phyloP scores from a whole-genome alignment of 2,888 invertebrate genomes.

The Leucozona laternaria region DNA sequence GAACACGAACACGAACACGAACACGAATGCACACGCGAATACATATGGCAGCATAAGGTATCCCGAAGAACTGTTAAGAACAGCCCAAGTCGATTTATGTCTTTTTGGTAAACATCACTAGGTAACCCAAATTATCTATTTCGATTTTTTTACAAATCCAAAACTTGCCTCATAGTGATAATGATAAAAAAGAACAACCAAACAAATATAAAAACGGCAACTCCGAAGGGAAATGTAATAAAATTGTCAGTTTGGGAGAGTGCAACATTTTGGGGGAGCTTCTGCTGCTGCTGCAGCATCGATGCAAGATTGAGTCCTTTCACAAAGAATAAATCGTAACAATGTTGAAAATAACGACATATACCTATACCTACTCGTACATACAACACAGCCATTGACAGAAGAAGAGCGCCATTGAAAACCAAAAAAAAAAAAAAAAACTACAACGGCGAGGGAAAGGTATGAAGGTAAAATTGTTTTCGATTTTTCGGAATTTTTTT shows the following conservation, averaged over 20 bases:
- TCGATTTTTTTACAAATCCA: background rate
- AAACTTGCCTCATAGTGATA: background rate
- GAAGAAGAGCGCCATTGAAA: background rate
- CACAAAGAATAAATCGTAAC: conserved; percentile 56
- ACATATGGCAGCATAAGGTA: no score
- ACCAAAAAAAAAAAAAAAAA: conserved; percentile 25
- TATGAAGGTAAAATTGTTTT: conserved; percentile 1
- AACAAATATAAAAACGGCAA: conserved; percentile 15
- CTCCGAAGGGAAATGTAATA: conserved; percentile 53
- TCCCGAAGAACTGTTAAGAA: no score
- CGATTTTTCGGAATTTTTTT: conserved; percentile 2
- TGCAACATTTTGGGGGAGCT: conserved; percentile 46
- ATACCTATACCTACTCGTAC: background rate
- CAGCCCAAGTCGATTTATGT: no score
- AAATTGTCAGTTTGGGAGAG: conserved; percentile 62
- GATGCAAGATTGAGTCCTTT: conserved; percentile 46
- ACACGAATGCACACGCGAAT: background rate
- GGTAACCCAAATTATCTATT: no score
- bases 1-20: background rate
- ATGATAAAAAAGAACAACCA: background rate
- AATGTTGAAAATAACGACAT: conserved; percentile 23
- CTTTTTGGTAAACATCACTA: no score
- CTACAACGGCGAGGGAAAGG: no score
- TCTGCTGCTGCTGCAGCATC: conserved; percentile 9
- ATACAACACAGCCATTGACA: conserved; percentile 1